phyloP scores from a whole-genome alignment of 2,888 invertebrate genomes.

The Leucania comma region DNA sequence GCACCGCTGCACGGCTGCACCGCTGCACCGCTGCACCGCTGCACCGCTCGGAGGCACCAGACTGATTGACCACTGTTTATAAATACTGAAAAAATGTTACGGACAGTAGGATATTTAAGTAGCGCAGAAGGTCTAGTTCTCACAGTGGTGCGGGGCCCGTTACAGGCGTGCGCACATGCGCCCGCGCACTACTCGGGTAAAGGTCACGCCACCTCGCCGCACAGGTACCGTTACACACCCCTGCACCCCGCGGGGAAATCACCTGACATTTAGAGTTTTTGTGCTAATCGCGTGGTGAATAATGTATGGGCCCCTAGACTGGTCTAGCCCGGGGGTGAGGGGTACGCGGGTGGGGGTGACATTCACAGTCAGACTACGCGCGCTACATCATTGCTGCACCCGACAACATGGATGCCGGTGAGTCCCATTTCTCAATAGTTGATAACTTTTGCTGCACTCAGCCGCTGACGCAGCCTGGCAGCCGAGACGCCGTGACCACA shows the following conservation, averaged over 20 bases:
- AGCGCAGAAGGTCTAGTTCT: background rate
- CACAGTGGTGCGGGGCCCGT: conserved; percentile 27
- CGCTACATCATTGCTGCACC: conserved; percentile 62
- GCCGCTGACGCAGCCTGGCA: background rate
- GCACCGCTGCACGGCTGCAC: background rate
- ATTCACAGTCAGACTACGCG: conserved; percentile 52
- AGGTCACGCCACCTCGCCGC: conserved; percentile 65
- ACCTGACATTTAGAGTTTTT: conserved; percentile 84
- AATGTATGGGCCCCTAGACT: conserved; percentile 69
- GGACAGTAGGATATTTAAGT: background rate
- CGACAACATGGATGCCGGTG: conserved; percentile 78
- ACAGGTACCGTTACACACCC: conserved; percentile 72
- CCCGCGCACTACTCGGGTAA: conserved; percentile 45
- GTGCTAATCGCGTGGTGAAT: conserved; percentile 72
- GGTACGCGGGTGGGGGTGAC: conserved; percentile 60
- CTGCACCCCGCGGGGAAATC: conserved; percentile 54
- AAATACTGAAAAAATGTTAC: background rate
- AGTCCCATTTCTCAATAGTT: conserved; percentile 63
- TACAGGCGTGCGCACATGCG: conserved; percentile 15
- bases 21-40: too few relatives aligned
- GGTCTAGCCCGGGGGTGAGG: conserved; percentile 65
- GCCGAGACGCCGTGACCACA: too few relatives aligned
- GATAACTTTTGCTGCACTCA: conserved; percentile 1
- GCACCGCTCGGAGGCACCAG: background rate
- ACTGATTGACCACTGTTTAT: background rate